Conservation (phyloP, 2,888 invertebrate species). For the Argynnis bischoffii region DNA sequence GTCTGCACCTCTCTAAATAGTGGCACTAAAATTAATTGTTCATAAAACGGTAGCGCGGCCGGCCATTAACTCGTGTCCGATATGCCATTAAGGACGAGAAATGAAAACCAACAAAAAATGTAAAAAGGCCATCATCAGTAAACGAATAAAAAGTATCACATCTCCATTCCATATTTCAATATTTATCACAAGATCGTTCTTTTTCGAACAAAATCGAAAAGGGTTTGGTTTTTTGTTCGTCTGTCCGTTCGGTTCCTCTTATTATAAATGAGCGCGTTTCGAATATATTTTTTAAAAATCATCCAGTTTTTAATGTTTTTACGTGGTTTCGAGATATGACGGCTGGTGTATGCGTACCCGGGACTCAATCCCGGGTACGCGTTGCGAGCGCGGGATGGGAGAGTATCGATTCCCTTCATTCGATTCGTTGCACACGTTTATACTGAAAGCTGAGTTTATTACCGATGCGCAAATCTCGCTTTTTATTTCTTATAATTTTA, state of each 20-base stretch:
- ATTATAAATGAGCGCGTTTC: slow-evolving; percentile 71
- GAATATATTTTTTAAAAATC: slow-evolving; percentile 65
- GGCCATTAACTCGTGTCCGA: slow-evolving; percentile 64
- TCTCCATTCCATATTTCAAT: slow-evolving; percentile 80
- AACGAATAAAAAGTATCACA: slow-evolving; percentile 65
- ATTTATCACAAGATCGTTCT: slow-evolving; percentile 78
- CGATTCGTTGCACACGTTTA: slow-evolving; percentile 9
- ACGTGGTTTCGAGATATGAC: slow-evolving; percentile 37
- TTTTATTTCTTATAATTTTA: neutral
- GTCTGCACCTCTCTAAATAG: slow-evolving; percentile 44
- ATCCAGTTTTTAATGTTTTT: slow-evolving; percentile 63
- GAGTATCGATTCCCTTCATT: slow-evolving; percentile 9
- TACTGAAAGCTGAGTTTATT: neutral
- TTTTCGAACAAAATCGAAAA: slow-evolving; percentile 77
- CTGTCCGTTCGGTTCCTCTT: slow-evolving; percentile 58
- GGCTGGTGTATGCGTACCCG: too few species aligned
- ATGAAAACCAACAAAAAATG: slow-evolving; percentile 46
- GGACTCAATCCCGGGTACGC: slow-evolving; percentile 12
- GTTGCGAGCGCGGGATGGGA: neutral
- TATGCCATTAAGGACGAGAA: slow-evolving; percentile 60
- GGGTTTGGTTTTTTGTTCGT: slow-evolving; percentile 52
- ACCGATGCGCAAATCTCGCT: too few species aligned
- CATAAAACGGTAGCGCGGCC: slow-evolving; percentile 75
- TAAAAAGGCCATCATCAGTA: slow-evolving; percentile 36
- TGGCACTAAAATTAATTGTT: slow-evolving; percentile 64